phyloP scores from a whole-genome alignment of 2,113 vertebrate species.

The Passer montanus region DNA sequence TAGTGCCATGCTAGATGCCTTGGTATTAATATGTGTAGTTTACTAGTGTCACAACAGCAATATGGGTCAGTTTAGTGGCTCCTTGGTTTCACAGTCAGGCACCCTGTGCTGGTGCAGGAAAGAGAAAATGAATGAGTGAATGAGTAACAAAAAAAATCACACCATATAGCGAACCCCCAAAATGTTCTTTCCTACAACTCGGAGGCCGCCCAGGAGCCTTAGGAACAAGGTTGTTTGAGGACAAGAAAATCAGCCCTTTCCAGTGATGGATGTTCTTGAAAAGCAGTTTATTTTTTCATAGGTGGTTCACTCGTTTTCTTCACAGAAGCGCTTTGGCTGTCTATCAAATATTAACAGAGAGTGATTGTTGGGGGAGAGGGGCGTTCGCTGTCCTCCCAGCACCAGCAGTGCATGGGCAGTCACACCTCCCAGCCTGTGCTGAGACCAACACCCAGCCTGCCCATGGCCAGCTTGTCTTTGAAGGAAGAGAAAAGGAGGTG shows the following conservation, averaged over 20 bases:
- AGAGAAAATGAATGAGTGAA: background rate
- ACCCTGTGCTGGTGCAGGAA: background rate
- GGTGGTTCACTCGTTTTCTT: slow-evolving; percentile 42
- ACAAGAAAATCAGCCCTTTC: slow-evolving; percentile 64
- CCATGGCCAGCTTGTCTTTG: background rate
- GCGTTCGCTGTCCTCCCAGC: rapidly evolving
- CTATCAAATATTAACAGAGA: slow-evolving; percentile 72
- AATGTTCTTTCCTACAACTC: slow-evolving; percentile 6
- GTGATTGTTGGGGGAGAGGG: slow-evolving; percentile 37
- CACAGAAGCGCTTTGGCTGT: slow-evolving; percentile 64
- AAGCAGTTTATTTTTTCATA: slow-evolving; percentile 73
- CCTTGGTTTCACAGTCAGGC: slow-evolving; percentile 5
- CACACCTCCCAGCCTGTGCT: background rate
- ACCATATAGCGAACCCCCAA: background rate
- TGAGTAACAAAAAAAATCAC: background rate
- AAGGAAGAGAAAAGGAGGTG: slow-evolving; percentile 5
- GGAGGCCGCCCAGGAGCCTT: slow-evolving; percentile 30
- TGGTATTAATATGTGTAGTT: slow-evolving; percentile 60
- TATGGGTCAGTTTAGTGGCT: slow-evolving; percentile 10
- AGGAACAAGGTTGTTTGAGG: slow-evolving; percentile 72
- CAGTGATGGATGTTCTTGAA: slow-evolving; percentile 74
- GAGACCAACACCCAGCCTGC: slow-evolving; percentile 38
- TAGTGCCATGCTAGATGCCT: slow-evolving; percentile 55
- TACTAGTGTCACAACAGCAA: slow-evolving; percentile 45
- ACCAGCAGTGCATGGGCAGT: background rate